Evolutionary conservation across 1,140 invertebrate species (phyloP).

Genomic region (Camponotus floridanus): DNA sequence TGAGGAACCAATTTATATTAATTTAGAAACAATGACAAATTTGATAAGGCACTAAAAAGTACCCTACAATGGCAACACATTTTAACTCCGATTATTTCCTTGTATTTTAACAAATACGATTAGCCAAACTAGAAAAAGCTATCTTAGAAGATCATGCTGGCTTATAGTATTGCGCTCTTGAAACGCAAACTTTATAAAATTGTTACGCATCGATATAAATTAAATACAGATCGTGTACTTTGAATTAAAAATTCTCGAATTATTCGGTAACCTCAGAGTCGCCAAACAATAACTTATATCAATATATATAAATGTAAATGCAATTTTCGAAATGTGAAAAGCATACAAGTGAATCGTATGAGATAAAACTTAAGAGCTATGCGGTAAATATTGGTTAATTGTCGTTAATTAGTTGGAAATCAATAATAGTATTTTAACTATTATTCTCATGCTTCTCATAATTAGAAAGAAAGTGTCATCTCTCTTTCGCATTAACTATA

Average conservation of each 20-base stretch:
- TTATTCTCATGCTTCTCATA: slow-evolving; percentile 51
- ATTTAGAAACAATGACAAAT: slow-evolving; percentile 23
- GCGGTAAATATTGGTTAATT: slow-evolving; percentile 77
- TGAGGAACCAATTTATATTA: slow-evolving; percentile 70
- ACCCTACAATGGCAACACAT: not conserved
- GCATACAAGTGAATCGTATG: slow-evolving; percentile 53
- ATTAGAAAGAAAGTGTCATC: slow-evolving; percentile 72
- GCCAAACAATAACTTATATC: slow-evolving; percentile 26
- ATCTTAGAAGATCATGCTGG: not conserved
- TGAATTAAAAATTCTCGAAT: not conserved
- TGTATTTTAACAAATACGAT: slow-evolving; percentile 23
- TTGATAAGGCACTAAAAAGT: not conserved
- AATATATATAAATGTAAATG: slow-evolving; percentile 44
- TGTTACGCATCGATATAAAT: not conserved
- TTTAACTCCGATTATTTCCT: slow-evolving; percentile 20
- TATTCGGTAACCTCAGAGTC: slow-evolving; percentile 42
- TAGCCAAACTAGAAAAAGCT: not conserved
- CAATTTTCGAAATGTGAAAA: slow-evolving; percentile 44
- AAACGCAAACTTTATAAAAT: slow-evolving; percentile 13
- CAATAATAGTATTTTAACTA: slow-evolving; percentile 61
- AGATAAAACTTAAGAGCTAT: slow-evolving; percentile 78
- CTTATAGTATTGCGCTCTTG: not conserved
- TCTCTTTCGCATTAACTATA: slow-evolving; percentile 68
- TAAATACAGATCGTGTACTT: slow-evolving; percentile 16
- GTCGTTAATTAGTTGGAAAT: slow-evolving; percentile 71